phyloP scores from a whole-genome alignment of 2,888 invertebrate species.

The Coelinius sp. region DNA sequence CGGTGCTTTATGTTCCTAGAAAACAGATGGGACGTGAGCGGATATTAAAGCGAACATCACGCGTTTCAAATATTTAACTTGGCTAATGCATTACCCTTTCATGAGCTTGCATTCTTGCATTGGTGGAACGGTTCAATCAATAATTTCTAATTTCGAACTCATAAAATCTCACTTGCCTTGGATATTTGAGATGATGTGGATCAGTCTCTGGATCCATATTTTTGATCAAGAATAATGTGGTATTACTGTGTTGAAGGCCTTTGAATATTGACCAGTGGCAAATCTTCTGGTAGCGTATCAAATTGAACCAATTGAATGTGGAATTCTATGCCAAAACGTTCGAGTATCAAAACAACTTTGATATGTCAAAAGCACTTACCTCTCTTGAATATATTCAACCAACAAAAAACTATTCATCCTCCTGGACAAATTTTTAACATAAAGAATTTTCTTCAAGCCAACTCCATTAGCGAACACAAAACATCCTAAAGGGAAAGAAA shows the following conservation, averaged over 20 bases:
- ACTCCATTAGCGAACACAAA: background rate
- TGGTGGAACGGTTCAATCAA: background rate
- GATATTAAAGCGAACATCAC: slow-evolving; percentile 28
- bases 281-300: no score
- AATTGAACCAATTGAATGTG: no score
- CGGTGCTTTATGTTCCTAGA: slow-evolving; percentile 22
- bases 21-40: slow-evolving; percentile 25
- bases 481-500: background rate
- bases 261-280: no score
- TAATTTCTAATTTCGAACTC: background rate
- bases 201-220: no score
- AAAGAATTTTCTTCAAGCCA: background rate
- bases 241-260: no score
- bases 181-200: background rate
- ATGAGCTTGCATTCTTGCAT: background rate
- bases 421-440: background rate
- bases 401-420: background rate
- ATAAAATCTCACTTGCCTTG: no score
- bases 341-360: background rate
- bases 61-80: slow-evolving; percentile 24
- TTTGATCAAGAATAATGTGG: no score
- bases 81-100: background rate
- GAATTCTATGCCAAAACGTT: no score
- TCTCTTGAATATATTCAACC: background rate
- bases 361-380: background rate